Conservation (phyloP, 2,797 vertebrate genomes). For the Smutsia gigantea region DNA sequence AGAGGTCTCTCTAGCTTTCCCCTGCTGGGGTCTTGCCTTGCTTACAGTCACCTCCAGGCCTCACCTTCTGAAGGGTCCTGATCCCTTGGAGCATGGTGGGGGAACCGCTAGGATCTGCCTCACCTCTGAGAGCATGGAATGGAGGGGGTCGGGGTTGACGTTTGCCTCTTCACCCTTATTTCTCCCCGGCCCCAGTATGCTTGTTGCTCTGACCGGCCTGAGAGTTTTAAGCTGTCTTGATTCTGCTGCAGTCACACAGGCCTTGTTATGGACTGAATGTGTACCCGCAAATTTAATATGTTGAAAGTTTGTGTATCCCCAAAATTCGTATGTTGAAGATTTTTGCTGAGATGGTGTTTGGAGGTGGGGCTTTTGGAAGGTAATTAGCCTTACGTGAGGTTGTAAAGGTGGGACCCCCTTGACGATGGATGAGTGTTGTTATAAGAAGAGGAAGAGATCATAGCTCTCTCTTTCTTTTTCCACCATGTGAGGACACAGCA, state of each 20-base stretch:
- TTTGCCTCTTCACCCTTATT: background rate
- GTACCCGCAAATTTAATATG: background rate
- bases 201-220: background rate
- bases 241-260: background rate
- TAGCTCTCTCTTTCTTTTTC: background rate
- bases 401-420: background rate
- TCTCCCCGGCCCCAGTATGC: too few species aligned
- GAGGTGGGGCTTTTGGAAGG: background rate
- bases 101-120: background rate
- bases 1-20: background rate
- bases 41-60: background rate
- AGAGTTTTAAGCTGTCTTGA: background rate
- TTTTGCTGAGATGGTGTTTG: background rate
- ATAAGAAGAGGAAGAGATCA: background rate
- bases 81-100: background rate
- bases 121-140: background rate
- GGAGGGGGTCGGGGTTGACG: background rate
- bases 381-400: background rate
- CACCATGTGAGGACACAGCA: background rate
- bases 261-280: background rate
- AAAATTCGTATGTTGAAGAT: background rate
- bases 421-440: background rate
- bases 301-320: background rate
- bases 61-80: background rate
- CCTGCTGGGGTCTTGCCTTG: background rate